Evolutionary conservation across 2,888 invertebrate species (phyloP).

Genomic region (Pollenia amentaria): DNA sequence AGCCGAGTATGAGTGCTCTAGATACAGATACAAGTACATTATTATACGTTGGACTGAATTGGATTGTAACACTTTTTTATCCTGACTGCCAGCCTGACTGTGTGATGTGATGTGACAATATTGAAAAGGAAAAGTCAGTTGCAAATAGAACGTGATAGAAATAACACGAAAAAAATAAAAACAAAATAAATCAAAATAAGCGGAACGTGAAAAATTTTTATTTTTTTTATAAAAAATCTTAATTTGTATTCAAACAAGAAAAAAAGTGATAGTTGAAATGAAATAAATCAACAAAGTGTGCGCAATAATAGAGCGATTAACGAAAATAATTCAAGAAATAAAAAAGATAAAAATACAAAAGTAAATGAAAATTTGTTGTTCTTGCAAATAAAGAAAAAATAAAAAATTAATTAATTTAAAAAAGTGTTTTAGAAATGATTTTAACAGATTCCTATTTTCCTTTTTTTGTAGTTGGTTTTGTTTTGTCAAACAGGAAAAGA

Average conservation of each 20-base stretch:
- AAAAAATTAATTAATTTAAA: not conserved
- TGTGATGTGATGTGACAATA: constrained; percentile 50
- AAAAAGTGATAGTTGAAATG: constrained; percentile 39
- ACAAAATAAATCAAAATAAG: constrained; percentile 19
- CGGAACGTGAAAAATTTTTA: constrained; percentile 1
- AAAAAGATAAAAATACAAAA: not conserved
- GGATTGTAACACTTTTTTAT: constrained; percentile 72
- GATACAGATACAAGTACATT: constrained; percentile 28
- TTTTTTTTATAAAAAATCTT: constrained; percentile 25
- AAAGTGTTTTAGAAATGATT: constrained; percentile 24
- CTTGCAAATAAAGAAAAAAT: not conserved
- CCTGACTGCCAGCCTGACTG: constrained; percentile 27
- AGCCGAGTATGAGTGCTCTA: constrained; percentile 39
- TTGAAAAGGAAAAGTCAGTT: constrained; percentile 71
- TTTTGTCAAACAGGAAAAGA: constrained; percentile 19
- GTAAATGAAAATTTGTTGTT: not conserved
- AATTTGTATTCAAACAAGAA: constrained; percentile 27
- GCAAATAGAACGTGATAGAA: constrained; percentile 73
- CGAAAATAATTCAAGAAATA: constrained; percentile 4
- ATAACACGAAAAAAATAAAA: constrained; percentile 51
- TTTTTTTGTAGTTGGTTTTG: not conserved
- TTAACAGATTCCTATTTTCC: not conserved
- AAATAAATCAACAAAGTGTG: constrained; percentile 20
- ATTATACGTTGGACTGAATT: constrained; percentile 45
- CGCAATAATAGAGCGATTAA: not conserved